Evolutionary conservation across 1,140 invertebrate genomes (phyloP), one percentile per base, ranked within the genome.

Genomic region (Limonius californicus): DNA sequence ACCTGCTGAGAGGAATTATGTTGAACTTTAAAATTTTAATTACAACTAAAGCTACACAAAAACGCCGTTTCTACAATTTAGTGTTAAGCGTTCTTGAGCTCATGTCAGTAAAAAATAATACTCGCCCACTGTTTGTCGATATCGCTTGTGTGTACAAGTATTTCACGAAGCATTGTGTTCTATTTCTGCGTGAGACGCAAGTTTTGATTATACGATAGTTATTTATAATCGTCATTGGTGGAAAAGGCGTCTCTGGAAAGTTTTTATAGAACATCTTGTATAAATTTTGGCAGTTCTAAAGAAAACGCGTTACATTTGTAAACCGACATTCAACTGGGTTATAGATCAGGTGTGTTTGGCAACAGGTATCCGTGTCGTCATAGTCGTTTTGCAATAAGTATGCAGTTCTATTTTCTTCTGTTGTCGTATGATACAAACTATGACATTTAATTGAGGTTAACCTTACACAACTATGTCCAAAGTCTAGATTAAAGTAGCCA

Each of bases 311-410:
- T 14, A 39, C 3, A 14, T 14, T 14, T 11, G 35, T 39, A 27
- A 9, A 27, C 23, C n/a, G n/a, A 39, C n/a, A 39, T 39, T 39
- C 2, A 39, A 39, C 35, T 39, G n/a, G 35, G 35, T 39, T 39
- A 39, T 39, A 39, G 35, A 39, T 39, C 35, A 39, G 35, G 35
- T 39, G 35, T 39, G 35, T 39, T 39, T 39, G 35, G 35, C 35
- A 39, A 39, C 35, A 39, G 35, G 35, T 39, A 39, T 39, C 35
- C 2, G n/a, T 39, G 35, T 39, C 35, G 35, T 39, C 35, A 39
- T 39, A 11, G 11, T 12, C 35, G 3, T 39, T 39, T 39, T 39
- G 35, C 35, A 39, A 39, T 14, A 39, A 39, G 35, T 39, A 39
- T 39, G 35, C 8, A 39, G 35, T 39, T 39, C 35, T 39, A 39